A percentile compares a stretch with the other conserved stretches of the same genome.
Conservation (phyloP, 2,888 invertebrate species). For the Synanthedon tipuliformis region DNA sequence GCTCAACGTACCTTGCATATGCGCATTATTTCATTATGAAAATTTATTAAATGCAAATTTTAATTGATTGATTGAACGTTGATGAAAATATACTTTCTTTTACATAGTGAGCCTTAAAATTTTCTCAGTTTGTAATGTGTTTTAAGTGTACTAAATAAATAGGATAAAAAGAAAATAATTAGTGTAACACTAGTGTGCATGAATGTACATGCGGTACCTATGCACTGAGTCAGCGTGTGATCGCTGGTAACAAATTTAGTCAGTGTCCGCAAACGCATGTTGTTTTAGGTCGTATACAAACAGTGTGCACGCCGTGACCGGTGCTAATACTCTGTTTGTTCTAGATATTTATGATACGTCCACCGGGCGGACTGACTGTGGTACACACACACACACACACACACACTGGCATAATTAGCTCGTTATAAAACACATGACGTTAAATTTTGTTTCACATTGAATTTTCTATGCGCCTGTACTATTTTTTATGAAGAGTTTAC, state of each 20-base stretch:
- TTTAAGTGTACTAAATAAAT: no score
- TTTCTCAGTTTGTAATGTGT: no score
- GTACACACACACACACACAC: slow-evolving; percentile 43
- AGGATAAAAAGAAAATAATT: slow-evolving; percentile 7
- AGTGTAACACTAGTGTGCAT: no score
- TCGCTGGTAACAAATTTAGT: slow-evolving; percentile 58
- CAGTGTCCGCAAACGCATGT: slow-evolving; percentile 61
- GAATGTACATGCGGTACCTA: background rate
- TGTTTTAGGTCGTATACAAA: slow-evolving; percentile 66
- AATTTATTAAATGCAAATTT: no score
- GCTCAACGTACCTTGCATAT: no score
- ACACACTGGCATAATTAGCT: slow-evolving; percentile 61
- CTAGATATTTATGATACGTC: slow-evolving; percentile 61
- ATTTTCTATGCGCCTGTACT: background rate
- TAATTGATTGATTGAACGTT: no score
- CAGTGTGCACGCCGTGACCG: slow-evolving; percentile 58
- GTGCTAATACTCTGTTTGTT: slow-evolving; percentile 62
- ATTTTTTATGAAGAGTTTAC: no score
- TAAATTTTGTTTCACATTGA: slow-evolving; percentile 13
- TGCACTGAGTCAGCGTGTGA: slow-evolving; percentile 59
- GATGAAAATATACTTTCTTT: no score
- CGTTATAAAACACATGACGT: slow-evolving; percentile 54
- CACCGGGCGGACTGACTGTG: slow-evolving; percentile 6
- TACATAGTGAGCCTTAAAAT: no score
- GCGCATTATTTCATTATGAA: no score